These are phyloP conservation scores for Torymus aiolomorphi DNA, from an alignment of 2,888 invertebrate genomes.

Conservation along the genomic window DNA sequence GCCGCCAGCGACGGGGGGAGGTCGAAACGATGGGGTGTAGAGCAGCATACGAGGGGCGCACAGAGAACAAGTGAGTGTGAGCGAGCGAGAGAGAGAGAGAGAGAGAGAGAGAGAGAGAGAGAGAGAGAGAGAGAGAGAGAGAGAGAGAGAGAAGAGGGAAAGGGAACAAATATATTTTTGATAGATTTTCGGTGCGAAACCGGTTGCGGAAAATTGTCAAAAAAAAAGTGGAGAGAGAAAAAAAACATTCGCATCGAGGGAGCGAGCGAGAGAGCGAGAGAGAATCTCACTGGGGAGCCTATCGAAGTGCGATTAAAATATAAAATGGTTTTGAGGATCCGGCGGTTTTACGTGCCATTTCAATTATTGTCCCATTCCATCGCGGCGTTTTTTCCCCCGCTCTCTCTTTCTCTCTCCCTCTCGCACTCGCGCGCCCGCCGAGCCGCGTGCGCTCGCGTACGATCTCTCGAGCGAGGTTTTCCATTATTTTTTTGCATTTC, in stretches of 20 bases:
- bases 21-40: constrained; percentile 7
- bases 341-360: constrained; percentile 72
- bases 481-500: constrained; percentile 62
- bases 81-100: no score
- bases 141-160: constrained; percentile 10
- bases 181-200: constrained; percentile 55
- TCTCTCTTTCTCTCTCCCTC: constrained; percentile 22
- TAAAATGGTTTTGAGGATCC: constrained; percentile 72
- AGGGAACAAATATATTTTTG: constrained; percentile 54
- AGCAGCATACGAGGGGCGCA: no score
- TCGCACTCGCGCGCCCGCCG: constrained; percentile 33
- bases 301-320: constrained; percentile 72
- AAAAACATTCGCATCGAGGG: constrained; percentile 59
- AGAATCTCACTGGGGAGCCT: constrained; percentile 61
- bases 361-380: constrained; percentile 70
- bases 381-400: constrained; percentile 65
- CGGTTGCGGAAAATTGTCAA: constrained; percentile 54
- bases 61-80: no score
- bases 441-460: constrained; percentile 47
- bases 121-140: no score
- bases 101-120: no score
- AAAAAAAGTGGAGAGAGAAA: constrained; percentile 38
- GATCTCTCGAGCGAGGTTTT: constrained; percentile 66
- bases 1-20: neutral
- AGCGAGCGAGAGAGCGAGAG: constrained; percentile 25